A percentile compares a stretch with the other conserved stretches of the same genome.
These are phyloP conservation scores for Echinarachnius parma DNA, from an alignment of 53 echinoderm and acorn worm species.

Conservation along the genomic window DNA sequence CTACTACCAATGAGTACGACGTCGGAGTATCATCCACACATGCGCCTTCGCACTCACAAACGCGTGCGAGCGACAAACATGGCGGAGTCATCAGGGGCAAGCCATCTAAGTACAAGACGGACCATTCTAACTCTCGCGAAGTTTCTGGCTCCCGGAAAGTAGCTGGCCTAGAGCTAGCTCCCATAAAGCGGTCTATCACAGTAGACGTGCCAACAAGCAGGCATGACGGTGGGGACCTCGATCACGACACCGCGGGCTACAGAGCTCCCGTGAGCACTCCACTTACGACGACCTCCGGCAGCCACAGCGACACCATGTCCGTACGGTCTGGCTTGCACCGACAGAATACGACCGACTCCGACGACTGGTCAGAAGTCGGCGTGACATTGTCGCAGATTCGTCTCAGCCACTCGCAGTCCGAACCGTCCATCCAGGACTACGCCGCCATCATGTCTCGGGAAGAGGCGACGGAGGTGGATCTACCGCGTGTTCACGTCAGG, in stretches of 20 bases:
- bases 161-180: slow-evolving; percentile 9
- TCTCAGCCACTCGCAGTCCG: slow-evolving; percentile 35
- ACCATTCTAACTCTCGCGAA: background rate
- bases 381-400: slow-evolving; percentile 29
- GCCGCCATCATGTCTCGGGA: slow-evolving; percentile 1
- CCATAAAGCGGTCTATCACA: slow-evolving; percentile 16
- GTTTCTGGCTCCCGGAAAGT: slow-evolving; percentile 5
- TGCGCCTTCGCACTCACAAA: background rate
- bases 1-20: slow-evolving; percentile 13
- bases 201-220: slow-evolving; percentile 5
- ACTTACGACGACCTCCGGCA: slow-evolving; percentile 1
- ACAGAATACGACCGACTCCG: slow-evolving; percentile 4
- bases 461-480: background rate
- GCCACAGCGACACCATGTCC: slow-evolving; percentile 16
- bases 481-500: background rate
- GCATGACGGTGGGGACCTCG: slow-evolving; percentile 1
- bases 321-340: background rate
- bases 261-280: slow-evolving; percentile 29
- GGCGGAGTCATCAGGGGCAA: background rate
- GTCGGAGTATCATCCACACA: background rate
- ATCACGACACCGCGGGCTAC: slow-evolving; percentile 15
- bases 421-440: slow-evolving; percentile 30
- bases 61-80: background rate
- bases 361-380: slow-evolving; percentile 25
- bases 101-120: slow-evolving; percentile 9